Conservation (phyloP, 2,113 vertebrate genomes). For the Arizona elegans region DNA sequence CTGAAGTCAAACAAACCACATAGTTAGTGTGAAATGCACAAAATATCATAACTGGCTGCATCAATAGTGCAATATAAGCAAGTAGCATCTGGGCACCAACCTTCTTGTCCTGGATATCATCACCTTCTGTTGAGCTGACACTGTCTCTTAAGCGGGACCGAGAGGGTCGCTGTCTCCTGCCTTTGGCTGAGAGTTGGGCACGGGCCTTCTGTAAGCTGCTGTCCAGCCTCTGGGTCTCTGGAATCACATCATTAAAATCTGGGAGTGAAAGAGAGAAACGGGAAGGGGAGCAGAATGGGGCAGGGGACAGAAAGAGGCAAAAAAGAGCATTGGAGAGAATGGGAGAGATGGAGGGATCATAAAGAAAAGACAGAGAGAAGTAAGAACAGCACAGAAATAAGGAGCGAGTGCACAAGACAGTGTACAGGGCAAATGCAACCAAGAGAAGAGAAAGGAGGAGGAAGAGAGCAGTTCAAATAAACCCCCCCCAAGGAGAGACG, state of each 20-base stretch:
- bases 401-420: neutral
- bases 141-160: slow-evolving; percentile 84
- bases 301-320: neutral
- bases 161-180: slow-evolving; percentile 80
- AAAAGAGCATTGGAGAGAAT: neutral
- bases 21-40: neutral
- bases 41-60: neutral
- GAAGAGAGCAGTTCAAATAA: neutral
- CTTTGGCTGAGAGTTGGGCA: slow-evolving; percentile 81
- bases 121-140: slow-evolving; percentile 85
- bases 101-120: slow-evolving; percentile 76
- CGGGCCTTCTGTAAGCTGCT: slow-evolving; percentile 89
- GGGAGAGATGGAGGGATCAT: neutral
- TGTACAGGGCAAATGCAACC: neutral
- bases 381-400: neutral
- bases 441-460: neutral
- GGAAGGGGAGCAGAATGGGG: neutral
- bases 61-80: neutral
- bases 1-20: neutral
- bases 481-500: neutral
- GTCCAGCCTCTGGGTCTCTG: slow-evolving; percentile 87
- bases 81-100: slow-evolving; percentile 37
- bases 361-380: neutral
- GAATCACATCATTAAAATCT: slow-evolving; percentile 87
- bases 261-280: slow-evolving; percentile 39